These are phyloP conservation scores for Pyrocephalus nanus DNA, from an alignment of 2,797 vertebrate species.

Conservation along the genomic window DNA sequence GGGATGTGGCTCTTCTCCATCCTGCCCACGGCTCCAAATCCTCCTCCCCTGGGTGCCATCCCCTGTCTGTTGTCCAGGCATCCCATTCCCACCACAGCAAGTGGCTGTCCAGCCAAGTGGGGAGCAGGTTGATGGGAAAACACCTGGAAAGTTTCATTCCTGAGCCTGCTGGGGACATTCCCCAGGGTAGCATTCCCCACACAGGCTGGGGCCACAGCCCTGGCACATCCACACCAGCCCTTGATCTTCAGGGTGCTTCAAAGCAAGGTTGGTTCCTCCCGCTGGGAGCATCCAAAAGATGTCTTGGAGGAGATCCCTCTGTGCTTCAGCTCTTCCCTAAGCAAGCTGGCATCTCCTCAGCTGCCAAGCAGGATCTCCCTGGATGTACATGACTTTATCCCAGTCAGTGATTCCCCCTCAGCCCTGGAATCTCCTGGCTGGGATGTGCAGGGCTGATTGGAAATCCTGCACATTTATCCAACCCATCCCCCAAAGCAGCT, in stretches of 20 bases:
- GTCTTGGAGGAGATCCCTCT: not conserved
- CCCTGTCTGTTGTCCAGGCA: not conserved
- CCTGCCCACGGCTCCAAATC: not conserved
- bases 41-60: not conserved
- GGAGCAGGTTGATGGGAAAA: not conserved
- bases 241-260: not conserved
- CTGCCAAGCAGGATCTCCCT: not conserved
- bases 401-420: not conserved
- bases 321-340: not conserved
- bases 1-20: not conserved
- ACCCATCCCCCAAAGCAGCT: not conserved
- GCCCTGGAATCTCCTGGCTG: not conserved
- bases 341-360: not conserved
- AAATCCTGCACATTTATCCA: not conserved
- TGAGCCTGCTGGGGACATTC: not conserved
- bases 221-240: not conserved
- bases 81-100: rapidly evolving
- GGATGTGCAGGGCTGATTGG: not conserved
- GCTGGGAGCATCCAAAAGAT: not conserved
- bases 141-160: not conserved
- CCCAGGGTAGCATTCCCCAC: not conserved
- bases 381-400: rapidly evolving
- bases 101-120: rapidly evolving
- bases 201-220: rapidly evolving
- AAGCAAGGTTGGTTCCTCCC: not conserved